These are phyloP conservation scores for Garra rufa DNA, from an alignment of 2,113 vertebrate species.

Conservation along the genomic window DNA sequence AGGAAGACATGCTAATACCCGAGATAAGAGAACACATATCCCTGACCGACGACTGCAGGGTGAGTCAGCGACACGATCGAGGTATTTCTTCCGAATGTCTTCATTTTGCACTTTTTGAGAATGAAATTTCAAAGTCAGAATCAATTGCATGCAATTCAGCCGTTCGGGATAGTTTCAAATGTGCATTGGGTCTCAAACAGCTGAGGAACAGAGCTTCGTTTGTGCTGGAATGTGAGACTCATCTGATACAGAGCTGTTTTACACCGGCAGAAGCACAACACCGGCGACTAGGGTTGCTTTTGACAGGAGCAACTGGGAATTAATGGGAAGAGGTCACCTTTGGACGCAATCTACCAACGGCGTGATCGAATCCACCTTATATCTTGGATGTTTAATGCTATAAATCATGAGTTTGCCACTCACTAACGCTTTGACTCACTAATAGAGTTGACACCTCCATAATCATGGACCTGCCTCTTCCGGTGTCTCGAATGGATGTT, in stretches of 20 bases:
- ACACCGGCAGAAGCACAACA: neutral
- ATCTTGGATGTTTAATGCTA: neutral
- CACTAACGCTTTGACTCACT: neutral
- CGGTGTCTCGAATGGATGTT: conserved; percentile 60
- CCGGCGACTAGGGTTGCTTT: neutral
- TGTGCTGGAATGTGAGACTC: conserved; percentile 19
- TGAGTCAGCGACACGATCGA: neutral
- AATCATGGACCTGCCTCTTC: conserved; percentile 64
- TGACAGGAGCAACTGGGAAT: neutral
- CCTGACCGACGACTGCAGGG: conserved; percentile 39
- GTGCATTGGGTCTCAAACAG: neutral
- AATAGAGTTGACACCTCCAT: neutral
- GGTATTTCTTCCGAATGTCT: neutral
- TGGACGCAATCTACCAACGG: neutral
- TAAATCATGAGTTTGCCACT: neutral
- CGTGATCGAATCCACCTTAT: neutral
- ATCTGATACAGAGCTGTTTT: conserved; percentile 25
- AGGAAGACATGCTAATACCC: conserved; percentile 45
- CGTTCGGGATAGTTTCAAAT: neutral
- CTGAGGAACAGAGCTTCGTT: neutral
- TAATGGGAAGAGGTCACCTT: neutral
- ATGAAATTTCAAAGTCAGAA: neutral
- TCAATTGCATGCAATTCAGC: neutral
- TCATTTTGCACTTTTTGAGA: neutral
- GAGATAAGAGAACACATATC: conserved; percentile 46